Evolutionary conservation across 30 jellyfish, hydroid and myxozoan species (phyloP).

Genomic region (Sanderia malayensis): DNA sequence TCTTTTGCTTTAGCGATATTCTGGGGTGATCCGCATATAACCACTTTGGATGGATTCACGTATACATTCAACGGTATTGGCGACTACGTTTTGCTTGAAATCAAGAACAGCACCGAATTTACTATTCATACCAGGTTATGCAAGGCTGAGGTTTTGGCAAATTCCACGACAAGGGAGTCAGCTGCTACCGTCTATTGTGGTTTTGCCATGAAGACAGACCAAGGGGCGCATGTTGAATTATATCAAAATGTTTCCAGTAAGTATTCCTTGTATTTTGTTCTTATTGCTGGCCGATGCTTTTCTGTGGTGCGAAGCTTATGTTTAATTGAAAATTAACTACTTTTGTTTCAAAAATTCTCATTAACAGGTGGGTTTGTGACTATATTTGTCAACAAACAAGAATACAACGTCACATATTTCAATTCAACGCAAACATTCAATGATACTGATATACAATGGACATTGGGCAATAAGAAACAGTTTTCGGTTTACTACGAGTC

Average conservation of each 20-base stretch:
- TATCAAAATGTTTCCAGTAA: conserved; percentile 38
- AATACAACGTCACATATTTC: conserved; percentile 18
- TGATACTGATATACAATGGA: conserved; percentile 50
- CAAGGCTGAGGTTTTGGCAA: conserved; percentile 26
- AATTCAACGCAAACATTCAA: conserved; percentile 43
- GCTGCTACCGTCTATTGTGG: conserved; percentile 62
- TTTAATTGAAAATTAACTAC: background rate
- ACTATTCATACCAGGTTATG: conserved; percentile 45
- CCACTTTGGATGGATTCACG: conserved; percentile 49
- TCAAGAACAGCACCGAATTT: conserved; percentile 11
- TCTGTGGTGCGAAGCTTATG: too few relatives aligned
- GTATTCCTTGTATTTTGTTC: conserved; percentile 18
- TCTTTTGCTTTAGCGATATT: conserved; percentile 9
- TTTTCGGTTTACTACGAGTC: conserved; percentile 38
- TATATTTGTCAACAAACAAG: conserved; percentile 26
- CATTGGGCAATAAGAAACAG: conserved; percentile 19
- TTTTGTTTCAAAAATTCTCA: background rate
- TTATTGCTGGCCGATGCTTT: too few relatives aligned
- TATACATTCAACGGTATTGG: conserved; percentile 73
- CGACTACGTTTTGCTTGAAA: conserved; percentile 22
- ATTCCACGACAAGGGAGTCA: background rate
- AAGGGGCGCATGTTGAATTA: conserved; percentile 43
- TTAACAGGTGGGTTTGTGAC: conserved; percentile 53
- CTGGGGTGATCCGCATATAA: conserved; percentile 63
- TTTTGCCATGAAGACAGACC: conserved; percentile 31